Base-by-base conservation (phyloP, 2,797 vertebrate species). In the Notoglanidium macrostoma region DNA sequence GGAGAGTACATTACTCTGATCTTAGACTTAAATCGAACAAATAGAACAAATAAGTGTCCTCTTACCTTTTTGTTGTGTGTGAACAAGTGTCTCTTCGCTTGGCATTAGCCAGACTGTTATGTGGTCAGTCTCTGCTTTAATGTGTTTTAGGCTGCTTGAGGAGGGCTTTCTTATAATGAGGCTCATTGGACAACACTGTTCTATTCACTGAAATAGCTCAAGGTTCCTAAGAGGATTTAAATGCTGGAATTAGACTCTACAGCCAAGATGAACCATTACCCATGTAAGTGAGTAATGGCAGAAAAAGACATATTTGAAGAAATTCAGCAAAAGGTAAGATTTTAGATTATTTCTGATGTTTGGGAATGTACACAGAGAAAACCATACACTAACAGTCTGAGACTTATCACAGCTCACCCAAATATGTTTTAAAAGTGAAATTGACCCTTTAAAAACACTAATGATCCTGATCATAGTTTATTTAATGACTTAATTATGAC, bases 221-320 rank as follows among this genome's bases (percentile, higher is more conserved):
- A 90, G 93, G 89, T 92, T 94, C 92, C 90, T 99, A 99, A 99
- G 97, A 97, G 97, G 98, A 99, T 99, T 99, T 95, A 78, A 90
- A 68, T 92, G 93, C 93, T 94, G 95, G 96, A 97, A 97, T 97
- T 97, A 97, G 93, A 92, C 91, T 95, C 94, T 93, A 91, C 93
- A 90, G 1, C 93, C 95, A 90, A 90, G 94, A 94, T 95, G 91
- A 88, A 90, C 87, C 89, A 91, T n/a, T 70, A 63, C 70, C 81
- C 29, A 65, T 49, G 81, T 83, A 87, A 32, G 55, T 49, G 46
- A 83, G 3, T 68, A 57, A 86, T 21, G 6, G 19, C 11, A 40
- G 49, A 54, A 82, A 26, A 65, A 35, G 2, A 76, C 11, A 61
- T 46, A 29, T 21, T 26, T 8, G 23, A 2, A 70, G 21, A 23